Percentiles rank a stretch among this genome's conserved stretches.
Conservation (phyloP, 1,140 invertebrate genomes). For the Manduca sexta region DNA sequence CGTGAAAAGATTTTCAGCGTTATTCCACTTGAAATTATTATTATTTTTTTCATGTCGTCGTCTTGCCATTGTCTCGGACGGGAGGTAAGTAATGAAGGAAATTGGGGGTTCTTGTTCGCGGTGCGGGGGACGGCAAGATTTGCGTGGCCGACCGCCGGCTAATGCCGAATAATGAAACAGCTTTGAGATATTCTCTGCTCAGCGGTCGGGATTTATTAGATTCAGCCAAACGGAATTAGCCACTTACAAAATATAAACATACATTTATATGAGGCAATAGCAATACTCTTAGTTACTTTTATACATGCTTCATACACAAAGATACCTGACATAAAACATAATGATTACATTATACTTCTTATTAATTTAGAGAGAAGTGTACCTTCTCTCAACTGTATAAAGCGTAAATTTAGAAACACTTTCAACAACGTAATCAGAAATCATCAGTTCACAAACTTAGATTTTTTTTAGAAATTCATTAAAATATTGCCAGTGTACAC, state of each 20-base stretch:
- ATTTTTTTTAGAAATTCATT: not conserved
- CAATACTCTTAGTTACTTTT: no score
- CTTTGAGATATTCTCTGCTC: slow-evolving; percentile 55
- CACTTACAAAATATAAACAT: slow-evolving; percentile 18
- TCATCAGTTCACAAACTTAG: not conserved
- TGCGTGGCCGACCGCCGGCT: slow-evolving; percentile 58
- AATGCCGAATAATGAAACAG: slow-evolving; percentile 67
- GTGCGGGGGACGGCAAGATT: slow-evolving; percentile 54
- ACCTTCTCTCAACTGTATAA: no score
- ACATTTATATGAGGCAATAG: not conserved
- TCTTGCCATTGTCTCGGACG: slow-evolving; percentile 69
- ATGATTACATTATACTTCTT: no score
- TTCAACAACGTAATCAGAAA: no score
- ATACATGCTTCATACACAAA: no score
- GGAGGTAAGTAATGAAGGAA: slow-evolving; percentile 72
- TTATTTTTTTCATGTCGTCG: slow-evolving; percentile 66
- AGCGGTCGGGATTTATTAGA: slow-evolving; percentile 58
- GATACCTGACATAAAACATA: no score
- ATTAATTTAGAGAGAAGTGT: no score
- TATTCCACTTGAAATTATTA: slow-evolving; percentile 73
- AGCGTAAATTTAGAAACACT: no score
- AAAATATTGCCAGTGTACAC: not conserved
- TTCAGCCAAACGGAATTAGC: slow-evolving; percentile 52
- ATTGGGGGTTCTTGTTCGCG: slow-evolving; percentile 60
- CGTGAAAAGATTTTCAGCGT: slow-evolving; percentile 72